These are phyloP conservation scores for Drosophila takahashii DNA, from an alignment of 1,140 invertebrate genomes.

Conservation along the genomic window DNA sequence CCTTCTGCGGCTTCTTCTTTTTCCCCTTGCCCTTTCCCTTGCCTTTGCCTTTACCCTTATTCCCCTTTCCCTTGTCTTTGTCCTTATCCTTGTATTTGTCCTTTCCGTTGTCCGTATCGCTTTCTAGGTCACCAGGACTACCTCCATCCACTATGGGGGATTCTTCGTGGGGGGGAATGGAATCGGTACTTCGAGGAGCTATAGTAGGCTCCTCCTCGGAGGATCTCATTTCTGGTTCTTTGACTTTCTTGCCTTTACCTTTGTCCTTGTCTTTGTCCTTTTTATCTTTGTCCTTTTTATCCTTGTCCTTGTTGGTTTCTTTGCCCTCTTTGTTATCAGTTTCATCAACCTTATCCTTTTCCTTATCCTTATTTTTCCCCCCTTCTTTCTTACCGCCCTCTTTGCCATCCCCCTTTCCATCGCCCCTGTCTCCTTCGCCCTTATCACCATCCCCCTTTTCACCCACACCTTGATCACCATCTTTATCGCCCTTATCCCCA, in stretches of 20 bases:
- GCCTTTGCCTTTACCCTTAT: background rate
- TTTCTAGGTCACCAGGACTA: background rate
- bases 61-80: too few relatives aligned
- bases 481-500: background rate
- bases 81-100: background rate
- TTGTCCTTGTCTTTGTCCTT: background rate
- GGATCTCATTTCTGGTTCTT: background rate
- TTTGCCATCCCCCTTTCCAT: background rate
- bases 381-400: background rate
- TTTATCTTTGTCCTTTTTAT: background rate
- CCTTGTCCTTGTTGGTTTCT: too few relatives aligned
- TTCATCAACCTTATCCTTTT: background rate
- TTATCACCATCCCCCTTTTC: background rate
- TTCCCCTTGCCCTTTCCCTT: background rate
- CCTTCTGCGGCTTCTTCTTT: background rate
- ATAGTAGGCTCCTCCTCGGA: background rate
- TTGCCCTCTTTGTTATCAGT: background rate
- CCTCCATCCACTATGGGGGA: background rate
- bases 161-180: background rate
- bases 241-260: background rate
- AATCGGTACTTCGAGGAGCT: background rate
- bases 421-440: background rate
- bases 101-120: background rate
- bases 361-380: background rate
- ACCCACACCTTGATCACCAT: constrained; percentile 4